Evolutionary conservation across 2,797 vertebrate species (phyloP).

Genomic region (Labroides dimidiatus): DNA sequence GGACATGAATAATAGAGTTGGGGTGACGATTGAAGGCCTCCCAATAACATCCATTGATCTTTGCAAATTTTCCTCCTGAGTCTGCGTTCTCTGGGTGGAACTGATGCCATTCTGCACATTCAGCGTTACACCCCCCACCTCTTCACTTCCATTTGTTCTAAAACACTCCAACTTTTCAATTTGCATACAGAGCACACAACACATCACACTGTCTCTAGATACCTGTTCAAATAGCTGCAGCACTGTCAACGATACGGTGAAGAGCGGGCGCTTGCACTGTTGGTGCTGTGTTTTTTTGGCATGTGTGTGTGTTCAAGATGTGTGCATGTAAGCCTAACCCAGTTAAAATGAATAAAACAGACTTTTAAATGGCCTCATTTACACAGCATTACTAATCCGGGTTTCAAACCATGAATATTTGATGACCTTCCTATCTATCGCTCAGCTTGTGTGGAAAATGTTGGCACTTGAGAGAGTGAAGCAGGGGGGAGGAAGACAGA

Average conservation of each 20-base stretch:
- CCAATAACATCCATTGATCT: constrained; percentile 80
- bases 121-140: constrained; percentile 68
- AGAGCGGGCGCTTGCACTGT: constrained; percentile 33
- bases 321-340: constrained; percentile 76
- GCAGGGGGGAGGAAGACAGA: constrained; percentile 29
- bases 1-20: constrained; percentile 68
- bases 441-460: constrained; percentile 64
- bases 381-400: constrained; percentile 80
- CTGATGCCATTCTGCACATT: constrained; percentile 73
- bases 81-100: constrained; percentile 68
- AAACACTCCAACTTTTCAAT: constrained; percentile 75
- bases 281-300: constrained; percentile 34
- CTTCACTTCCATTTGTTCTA: constrained; percentile 66
- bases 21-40: constrained; percentile 62
- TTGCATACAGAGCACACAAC: constrained; percentile 79
- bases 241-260: constrained; percentile 65
- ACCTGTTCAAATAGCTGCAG: constrained; percentile 76
- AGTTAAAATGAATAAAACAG: constrained; percentile 85
- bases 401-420: constrained; percentile 85
- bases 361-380: constrained; percentile 86
- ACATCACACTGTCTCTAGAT: constrained; percentile 73
- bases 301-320: constrained; percentile 30
- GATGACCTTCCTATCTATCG: constrained; percentile 72
- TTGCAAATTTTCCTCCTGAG: constrained; percentile 63
- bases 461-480: constrained; percentile 36